Percentiles rank a stretch among this genome's conserved stretches.
These are phyloP conservation scores for Calypte anna DNA, from an alignment of 2,113 vertebrate genomes.

Conservation along the genomic window DNA sequence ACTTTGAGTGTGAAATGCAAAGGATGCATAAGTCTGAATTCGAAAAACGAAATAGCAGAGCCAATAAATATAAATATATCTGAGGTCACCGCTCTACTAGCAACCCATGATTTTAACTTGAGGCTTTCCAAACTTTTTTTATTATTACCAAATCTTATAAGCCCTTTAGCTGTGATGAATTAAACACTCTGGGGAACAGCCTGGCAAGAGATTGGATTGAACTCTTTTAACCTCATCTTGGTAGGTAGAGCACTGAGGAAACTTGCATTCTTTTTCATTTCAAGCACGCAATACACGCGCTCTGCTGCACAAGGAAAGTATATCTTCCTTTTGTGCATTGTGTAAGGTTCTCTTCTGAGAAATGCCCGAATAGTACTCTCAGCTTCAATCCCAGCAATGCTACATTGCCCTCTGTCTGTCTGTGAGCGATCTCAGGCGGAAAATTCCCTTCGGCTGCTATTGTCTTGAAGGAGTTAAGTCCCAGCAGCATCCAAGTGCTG, in stretches of 20 bases:
- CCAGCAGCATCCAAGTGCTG: slow-evolving; percentile 13
- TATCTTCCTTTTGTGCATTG: neutral
- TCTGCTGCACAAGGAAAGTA: neutral
- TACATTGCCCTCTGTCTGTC: slow-evolving; percentile 44
- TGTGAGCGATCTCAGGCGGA: neutral
- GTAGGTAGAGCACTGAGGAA: neutral
- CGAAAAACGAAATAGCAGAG: neutral
- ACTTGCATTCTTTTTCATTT: neutral
- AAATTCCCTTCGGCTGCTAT: neutral
- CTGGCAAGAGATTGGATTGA: slow-evolving; percentile 17
- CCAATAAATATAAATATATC: slow-evolving; percentile 16
- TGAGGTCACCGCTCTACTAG: neutral
- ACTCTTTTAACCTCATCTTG: slow-evolving; percentile 22
- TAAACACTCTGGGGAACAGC: slow-evolving; percentile 35
- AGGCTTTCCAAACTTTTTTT: slow-evolving; percentile 26
- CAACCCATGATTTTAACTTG: neutral
- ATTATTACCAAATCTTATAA: slow-evolving; percentile 29
- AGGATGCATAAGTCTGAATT: neutral
- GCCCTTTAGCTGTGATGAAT: slow-evolving; percentile 45
- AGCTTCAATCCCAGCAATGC: slow-evolving; percentile 8
- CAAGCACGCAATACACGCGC: neutral
- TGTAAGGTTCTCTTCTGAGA: neutral
- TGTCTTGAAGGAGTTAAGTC: slow-evolving; percentile 60
- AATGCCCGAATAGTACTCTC: neutral
- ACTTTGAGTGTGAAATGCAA: slow-evolving; percentile 5